These are phyloP conservation scores for Autographa pulchrina DNA, from an alignment of 2,888 invertebrate genomes.

Conservation along the genomic window DNA sequence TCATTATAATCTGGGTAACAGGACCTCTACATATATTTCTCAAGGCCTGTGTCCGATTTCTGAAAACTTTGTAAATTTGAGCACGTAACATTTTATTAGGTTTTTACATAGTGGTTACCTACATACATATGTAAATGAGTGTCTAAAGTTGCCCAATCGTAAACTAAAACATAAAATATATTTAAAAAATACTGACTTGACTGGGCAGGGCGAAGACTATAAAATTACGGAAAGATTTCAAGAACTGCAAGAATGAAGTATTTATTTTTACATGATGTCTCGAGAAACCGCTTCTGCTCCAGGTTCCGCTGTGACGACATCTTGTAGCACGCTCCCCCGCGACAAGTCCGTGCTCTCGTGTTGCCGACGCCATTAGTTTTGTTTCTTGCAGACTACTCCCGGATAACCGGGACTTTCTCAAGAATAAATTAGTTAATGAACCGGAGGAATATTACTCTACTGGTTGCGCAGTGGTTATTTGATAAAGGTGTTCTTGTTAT, in stretches of 20 bases:
- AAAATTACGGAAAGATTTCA: too few species aligned
- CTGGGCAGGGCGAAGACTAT: too few species aligned
- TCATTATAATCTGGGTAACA: not conserved
- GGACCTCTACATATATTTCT: not conserved
- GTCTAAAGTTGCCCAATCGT: too few species aligned
- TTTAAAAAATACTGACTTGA: too few species aligned
- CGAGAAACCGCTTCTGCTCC: constrained; percentile 1
- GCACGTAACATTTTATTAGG: too few species aligned
- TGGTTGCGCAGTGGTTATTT: constrained; percentile 67
- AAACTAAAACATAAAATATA: too few species aligned
- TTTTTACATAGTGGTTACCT: too few species aligned
- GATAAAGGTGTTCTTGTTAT: constrained; percentile 70
- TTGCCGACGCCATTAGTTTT: constrained; percentile 86
- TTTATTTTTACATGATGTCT: not conserved
- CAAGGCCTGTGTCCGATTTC: not conserved
- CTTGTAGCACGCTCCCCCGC: constrained; percentile 53
- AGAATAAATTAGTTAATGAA: constrained; percentile 87
- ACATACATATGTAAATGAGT: too few species aligned
- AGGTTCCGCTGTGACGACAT: constrained; percentile 48
- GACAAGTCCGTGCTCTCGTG: constrained; percentile 75
- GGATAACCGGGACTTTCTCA: constrained; percentile 80
- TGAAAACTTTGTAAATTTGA: not conserved
- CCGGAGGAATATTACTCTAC: constrained; percentile 74
- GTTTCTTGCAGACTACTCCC: constrained; percentile 82
- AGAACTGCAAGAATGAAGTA: not conserved